Base-by-base conservation (phyloP, 37 sponge, comb jelly and placozoan genomes). In the Cliona cf. orientalis region DNA sequence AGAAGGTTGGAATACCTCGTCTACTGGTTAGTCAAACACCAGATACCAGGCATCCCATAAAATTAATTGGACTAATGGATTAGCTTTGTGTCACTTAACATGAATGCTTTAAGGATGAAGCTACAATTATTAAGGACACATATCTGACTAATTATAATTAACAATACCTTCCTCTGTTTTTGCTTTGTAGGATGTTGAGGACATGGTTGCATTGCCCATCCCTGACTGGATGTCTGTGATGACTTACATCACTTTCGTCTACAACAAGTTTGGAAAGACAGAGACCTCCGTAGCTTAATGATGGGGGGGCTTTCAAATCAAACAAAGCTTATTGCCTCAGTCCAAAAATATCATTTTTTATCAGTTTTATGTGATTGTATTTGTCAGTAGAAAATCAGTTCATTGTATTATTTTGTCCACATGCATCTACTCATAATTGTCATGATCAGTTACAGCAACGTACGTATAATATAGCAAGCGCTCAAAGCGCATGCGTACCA, bases 141-240 rank as follows among this genome's bases (percentile, higher is more conserved):
- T n/a, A n/a, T n/a, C n/a, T n/a, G n/a, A n/a, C n/a, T n/a, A n/a
- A n/a, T n/a, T 56, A 6, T 28, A 45, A 53, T 70, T 76, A 14
- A 29, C 43, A 11, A 31, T 22, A 44, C 46, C 61, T 49, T 44
- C 37, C 19, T 21, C 31, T 78, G 38, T 39, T n/a, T n/a, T n/a
- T n/a, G n/a, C n/a, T n/a, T n/a, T 64, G 31, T 79, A 89, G 90
- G 95, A 94, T 75, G 88, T 94, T n/a, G 87, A 90, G 40, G 95
- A 94, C 72, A 94, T 94, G 95, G 95, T 94, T 34, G 64, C 69
- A 0, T 60, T 94, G 66, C 58, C 72, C 37, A 58, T 83, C 2
- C 95, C 95, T 14, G 90, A 90, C 71, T 94, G 95, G 95, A 90
- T 82, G 95, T 90, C 91, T 35, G 95, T 94, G n/a, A 94, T 94